Evolutionary conservation across 2,888 invertebrate species (phyloP).

Genomic region (Eudemis profundana): DNA sequence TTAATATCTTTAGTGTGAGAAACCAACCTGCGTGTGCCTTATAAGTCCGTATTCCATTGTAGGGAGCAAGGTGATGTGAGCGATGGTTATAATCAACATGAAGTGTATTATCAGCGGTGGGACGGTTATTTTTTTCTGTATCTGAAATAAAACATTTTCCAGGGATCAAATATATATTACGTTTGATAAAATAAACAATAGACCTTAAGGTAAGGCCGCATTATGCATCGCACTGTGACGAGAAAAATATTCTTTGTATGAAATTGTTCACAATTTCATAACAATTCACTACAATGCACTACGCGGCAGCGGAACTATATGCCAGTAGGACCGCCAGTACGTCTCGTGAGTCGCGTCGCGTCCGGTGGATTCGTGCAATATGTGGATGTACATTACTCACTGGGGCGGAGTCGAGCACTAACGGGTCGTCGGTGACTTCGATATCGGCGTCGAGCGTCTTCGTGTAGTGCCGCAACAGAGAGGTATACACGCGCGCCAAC

Average conservation of each 20-base stretch:
- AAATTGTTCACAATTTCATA: too few relatives aligned
- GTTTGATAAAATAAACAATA: too few relatives aligned
- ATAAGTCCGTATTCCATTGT: slow-evolving; percentile 71
- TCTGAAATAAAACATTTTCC: slow-evolving; percentile 56
- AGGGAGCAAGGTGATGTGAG: slow-evolving; percentile 71
- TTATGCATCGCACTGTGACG: too few relatives aligned
- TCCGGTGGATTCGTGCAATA: too few relatives aligned
- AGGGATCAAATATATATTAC: too few relatives aligned
- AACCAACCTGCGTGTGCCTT: slow-evolving; percentile 68
- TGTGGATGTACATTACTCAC: slow-evolving; percentile 53
- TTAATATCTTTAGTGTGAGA: too few relatives aligned
- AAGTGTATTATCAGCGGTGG: slow-evolving; percentile 70
- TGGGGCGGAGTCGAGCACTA: slow-evolving; percentile 66
- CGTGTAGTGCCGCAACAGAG: slow-evolving; percentile 69
- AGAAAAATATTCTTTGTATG: too few relatives aligned
- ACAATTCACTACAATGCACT: too few relatives aligned
- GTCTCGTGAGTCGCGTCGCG: too few relatives aligned
- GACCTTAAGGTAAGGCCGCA: too few relatives aligned
- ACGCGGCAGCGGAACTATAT: too few relatives aligned
- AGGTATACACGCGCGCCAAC: slow-evolving; percentile 66
- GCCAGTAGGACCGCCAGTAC: too few relatives aligned
- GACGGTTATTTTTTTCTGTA: slow-evolving; percentile 54
- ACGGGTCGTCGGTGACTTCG: slow-evolving; percentile 67
- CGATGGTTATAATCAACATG: slow-evolving; percentile 68
- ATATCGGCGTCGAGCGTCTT: slow-evolving; percentile 63